Conservation (phyloP, 1,140 invertebrate species). For the Venustaconcha ellipsiformis region DNA sequence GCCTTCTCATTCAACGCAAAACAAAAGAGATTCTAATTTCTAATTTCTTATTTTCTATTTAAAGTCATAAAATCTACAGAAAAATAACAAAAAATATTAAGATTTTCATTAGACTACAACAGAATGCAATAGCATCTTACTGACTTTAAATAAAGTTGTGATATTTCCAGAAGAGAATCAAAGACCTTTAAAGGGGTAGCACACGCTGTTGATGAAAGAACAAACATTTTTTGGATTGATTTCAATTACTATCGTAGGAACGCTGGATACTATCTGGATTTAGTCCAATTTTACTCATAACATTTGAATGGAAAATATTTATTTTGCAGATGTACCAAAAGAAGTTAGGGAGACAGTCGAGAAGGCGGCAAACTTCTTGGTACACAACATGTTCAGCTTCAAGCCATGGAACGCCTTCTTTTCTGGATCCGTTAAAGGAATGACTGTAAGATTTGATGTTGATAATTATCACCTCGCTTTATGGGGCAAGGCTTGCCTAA, state of each 20-base stretch:
- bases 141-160: too few relatives aligned
- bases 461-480: too few relatives aligned
- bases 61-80: too few relatives aligned
- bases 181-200: neutral
- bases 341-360: constrained; percentile 42
- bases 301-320: neutral
- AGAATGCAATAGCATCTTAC: too few relatives aligned
- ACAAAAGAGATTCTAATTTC: too few relatives aligned
- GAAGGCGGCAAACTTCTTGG: constrained; percentile 44
- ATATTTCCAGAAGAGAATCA: too few relatives aligned
- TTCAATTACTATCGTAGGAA: neutral
- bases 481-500: too few relatives aligned
- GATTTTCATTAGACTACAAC: too few relatives aligned
- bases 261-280: neutral
- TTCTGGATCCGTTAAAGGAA: constrained; percentile 60
- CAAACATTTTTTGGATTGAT: neutral
- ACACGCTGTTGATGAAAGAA: neutral
- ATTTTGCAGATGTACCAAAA: constrained; percentile 41
- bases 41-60: too few relatives aligned
- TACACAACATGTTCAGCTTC: constrained; percentile 38
- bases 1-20: too few relatives aligned
- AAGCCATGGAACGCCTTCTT: constrained; percentile 64
- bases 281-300: neutral
- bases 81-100: too few relatives aligned
- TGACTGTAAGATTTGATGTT: constrained; percentile 26